Evolutionary conservation across 2,888 invertebrate species (phyloP).

Genomic region (Empis livida): DNA sequence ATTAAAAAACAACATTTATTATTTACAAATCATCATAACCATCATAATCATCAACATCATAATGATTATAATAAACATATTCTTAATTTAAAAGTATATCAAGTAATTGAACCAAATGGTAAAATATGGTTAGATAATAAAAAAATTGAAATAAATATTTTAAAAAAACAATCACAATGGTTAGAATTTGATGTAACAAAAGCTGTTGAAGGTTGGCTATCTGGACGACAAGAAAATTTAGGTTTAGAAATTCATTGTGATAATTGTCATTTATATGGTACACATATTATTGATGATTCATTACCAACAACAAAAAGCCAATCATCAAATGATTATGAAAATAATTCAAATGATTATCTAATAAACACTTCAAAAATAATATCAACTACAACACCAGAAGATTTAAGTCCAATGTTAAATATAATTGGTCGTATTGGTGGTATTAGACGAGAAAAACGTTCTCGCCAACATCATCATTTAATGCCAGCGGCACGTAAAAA

Average conservation of each 20-base stretch:
- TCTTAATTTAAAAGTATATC: slow-evolving; percentile 27
- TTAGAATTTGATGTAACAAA: slow-evolving; percentile 46
- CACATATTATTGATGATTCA: slow-evolving; percentile 30
- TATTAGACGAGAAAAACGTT: slow-evolving; percentile 20
- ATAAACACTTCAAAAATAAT: not conserved
- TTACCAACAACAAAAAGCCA: slow-evolving; percentile 3
- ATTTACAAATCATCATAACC: slow-evolving; percentile 6
- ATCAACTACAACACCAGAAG: slow-evolving; percentile 12
- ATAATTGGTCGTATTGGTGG: slow-evolving; percentile 24
- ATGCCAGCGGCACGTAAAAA: slow-evolving; percentile 22
- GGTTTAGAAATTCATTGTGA: slow-evolving; percentile 43
- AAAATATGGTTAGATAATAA: slow-evolving; percentile 30
- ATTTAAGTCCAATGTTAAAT: slow-evolving; percentile 28
- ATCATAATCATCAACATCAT: not conserved
- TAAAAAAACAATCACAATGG: slow-evolving; percentile 39
- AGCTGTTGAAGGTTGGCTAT: slow-evolving; percentile 38
- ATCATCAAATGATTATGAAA: not conserved
- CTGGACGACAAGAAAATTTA: slow-evolving; percentile 35
- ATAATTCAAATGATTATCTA: not conserved
- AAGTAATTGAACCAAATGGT: slow-evolving; percentile 20
- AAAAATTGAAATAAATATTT: slow-evolving; percentile 27
- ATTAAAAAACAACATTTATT: not conserved
- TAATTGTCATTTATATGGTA: slow-evolving; percentile 33
- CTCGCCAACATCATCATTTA: slow-evolving; percentile 12
- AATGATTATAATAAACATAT: slow-evolving; percentile 12